Conservation (phyloP, 2,797 vertebrate species). For the Chanos chanos region DNA sequence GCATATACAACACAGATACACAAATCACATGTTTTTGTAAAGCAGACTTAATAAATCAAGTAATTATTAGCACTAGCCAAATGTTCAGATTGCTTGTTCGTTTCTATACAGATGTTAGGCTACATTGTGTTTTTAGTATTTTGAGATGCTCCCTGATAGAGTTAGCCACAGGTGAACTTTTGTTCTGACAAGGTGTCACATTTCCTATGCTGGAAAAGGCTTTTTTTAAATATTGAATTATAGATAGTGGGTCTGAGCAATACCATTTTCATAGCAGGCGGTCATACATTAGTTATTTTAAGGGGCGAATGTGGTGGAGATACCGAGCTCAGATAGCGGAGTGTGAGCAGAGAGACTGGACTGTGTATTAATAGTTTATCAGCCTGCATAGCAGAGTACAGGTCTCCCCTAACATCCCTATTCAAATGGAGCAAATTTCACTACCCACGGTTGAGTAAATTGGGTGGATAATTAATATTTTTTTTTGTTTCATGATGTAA, state of each 20-base stretch:
- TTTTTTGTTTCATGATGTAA: too few relatives aligned
- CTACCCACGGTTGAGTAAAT: too few relatives aligned
- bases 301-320: conserved; percentile 10
- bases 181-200: conserved; percentile 35
- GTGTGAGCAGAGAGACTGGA: background rate
- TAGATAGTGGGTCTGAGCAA: conserved; percentile 32
- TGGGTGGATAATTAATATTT: too few relatives aligned
- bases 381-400: too few relatives aligned
- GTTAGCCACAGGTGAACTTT: conserved; percentile 21
- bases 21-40: too few relatives aligned
- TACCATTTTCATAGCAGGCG: conserved; percentile 34
- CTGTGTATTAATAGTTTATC: too few relatives aligned
- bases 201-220: conserved; percentile 28
- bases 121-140: background rate
- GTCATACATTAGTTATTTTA: conserved; percentile 45
- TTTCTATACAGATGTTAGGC: background rate
- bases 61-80: too few relatives aligned
- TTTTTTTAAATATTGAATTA: conserved; percentile 45
- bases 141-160: background rate
- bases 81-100: too few relatives aligned
- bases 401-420: too few relatives aligned
- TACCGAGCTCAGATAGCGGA: conserved; percentile 5
- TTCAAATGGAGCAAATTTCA: too few relatives aligned
- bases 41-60: too few relatives aligned
- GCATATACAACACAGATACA: too few relatives aligned